These are phyloP conservation scores for Cherax destructor DNA, from an alignment of 1,140 invertebrate genomes.

Conservation along the genomic window DNA sequence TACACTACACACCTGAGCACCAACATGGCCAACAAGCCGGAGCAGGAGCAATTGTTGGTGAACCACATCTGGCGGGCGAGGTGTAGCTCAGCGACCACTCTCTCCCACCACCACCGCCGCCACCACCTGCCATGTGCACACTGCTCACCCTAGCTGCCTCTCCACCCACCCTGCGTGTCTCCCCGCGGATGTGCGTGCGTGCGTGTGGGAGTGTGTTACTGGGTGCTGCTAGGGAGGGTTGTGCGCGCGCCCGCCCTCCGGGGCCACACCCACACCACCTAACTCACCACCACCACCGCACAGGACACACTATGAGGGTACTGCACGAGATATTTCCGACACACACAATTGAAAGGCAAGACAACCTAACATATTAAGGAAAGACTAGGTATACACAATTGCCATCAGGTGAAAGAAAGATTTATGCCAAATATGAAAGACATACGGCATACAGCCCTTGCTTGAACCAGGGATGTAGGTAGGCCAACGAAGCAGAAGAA, in stretches of 20 bases:
- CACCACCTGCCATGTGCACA: background rate
- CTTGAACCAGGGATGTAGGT: too few species aligned
- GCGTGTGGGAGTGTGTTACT: background rate
- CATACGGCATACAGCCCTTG: too few species aligned
- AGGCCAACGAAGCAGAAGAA: too few species aligned
- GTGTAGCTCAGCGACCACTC: background rate
- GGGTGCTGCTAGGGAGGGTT: background rate
- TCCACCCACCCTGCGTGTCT: background rate
- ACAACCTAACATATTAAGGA: too few species aligned
- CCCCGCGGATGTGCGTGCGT: background rate
- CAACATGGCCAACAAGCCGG: slow-evolving; percentile 37
- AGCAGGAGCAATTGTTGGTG: slow-evolving; percentile 46
- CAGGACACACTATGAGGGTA: too few species aligned
- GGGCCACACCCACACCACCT: background rate
- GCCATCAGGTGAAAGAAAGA: too few species aligned
- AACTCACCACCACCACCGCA: background rate
- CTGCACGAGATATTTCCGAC: too few species aligned
- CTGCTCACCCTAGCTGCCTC: background rate
- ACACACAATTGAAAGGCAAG: too few species aligned
- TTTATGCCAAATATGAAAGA: too few species aligned
- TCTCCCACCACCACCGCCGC: slow-evolving; percentile 1
- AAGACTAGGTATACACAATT: too few species aligned
- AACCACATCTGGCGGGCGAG: slow-evolving; percentile 24
- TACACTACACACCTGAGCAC: slow-evolving; percentile 21
- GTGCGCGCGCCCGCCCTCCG: background rate